Evolutionary conservation across 2,797 vertebrate species (phyloP).

Genomic region (Pipistrellus kuhlii): DNA sequence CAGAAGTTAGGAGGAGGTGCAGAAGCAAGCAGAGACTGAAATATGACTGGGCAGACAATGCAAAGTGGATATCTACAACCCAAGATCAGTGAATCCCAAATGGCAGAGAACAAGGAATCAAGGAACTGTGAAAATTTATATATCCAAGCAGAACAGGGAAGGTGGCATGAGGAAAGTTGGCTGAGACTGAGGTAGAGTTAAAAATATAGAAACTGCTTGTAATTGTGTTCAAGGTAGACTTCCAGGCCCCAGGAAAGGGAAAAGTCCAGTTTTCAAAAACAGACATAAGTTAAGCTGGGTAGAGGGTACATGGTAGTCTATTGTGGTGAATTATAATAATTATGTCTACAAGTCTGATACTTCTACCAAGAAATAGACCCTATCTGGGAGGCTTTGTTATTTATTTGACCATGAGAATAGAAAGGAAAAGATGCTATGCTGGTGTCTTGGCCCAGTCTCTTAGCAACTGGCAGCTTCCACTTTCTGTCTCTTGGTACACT

Average conservation of each 20-base stretch:
- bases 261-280: not conserved
- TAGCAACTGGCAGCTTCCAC: not conserved
- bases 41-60: no score
- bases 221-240: not conserved
- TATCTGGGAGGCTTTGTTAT: not conserved
- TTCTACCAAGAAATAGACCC: not conserved
- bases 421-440: not conserved
- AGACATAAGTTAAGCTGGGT: not conserved
- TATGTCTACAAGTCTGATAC: not conserved
- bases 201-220: not conserved
- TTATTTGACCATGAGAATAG: not conserved
- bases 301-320: not conserved
- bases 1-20: not conserved
- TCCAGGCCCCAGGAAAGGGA: not conserved
- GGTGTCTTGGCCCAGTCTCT: not conserved
- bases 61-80: not conserved
- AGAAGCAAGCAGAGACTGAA: not conserved
- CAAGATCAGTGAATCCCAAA: not conserved
- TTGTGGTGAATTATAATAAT: not conserved
- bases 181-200: not conserved
- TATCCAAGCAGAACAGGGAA: not conserved
- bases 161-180: not conserved
- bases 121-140: not conserved
- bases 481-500: not conserved
- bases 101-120: not conserved